Evolutionary conservation across 2,113 vertebrate species (phyloP).

Genomic region (Cervus canadensis): DNA sequence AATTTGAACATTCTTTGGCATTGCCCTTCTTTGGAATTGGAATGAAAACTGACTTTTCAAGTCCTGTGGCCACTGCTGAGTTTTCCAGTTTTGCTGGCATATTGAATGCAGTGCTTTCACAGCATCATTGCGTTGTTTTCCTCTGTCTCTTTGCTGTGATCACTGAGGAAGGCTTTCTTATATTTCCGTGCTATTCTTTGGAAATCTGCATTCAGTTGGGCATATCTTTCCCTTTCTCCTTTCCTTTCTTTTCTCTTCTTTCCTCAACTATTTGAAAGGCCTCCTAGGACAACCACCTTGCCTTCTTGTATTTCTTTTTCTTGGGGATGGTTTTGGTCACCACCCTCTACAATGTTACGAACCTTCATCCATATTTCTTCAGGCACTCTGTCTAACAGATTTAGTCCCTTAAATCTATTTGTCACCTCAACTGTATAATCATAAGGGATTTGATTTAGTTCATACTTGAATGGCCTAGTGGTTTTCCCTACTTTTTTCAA

Average conservation of each 20-base stretch:
- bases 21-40: not conserved
- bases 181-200: not conserved
- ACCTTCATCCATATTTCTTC: not conserved
- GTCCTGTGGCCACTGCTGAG: not conserved
- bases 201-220: not conserved
- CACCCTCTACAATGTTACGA: not conserved
- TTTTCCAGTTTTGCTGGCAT: not conserved
- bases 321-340: not conserved
- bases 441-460: not conserved
- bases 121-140: not conserved
- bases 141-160: not conserved
- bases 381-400: not conserved
- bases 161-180: not conserved
- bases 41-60: not conserved
- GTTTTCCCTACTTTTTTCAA: not conserved
- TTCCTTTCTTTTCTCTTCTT: not conserved
- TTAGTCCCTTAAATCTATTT: not conserved
- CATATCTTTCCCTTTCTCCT: not conserved
- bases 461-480: not conserved
- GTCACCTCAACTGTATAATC: not conserved
- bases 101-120: not conserved
- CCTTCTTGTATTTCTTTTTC: not conserved
- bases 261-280: not conserved
- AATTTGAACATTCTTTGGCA: not conserved
- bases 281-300: not conserved